Percentiles rank a stretch among this genome's conserved stretches.
phyloP scores from a whole-genome alignment of 2,113 vertebrate species.

The Panthera leo region DNA sequence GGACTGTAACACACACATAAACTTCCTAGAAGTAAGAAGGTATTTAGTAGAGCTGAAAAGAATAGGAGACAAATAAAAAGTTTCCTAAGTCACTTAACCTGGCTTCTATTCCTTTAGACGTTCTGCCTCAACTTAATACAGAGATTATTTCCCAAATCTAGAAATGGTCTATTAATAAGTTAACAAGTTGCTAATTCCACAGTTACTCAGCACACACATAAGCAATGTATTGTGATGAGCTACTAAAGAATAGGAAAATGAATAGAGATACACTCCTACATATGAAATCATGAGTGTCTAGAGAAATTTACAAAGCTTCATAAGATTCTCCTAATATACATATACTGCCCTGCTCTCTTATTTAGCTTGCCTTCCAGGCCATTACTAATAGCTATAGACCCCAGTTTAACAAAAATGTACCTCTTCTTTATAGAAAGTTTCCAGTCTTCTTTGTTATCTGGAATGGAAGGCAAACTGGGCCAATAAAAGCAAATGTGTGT shows the following conservation, averaged over 20 bases:
- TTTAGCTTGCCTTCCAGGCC: neutral
- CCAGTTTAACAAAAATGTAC: neutral
- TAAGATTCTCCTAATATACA: neutral
- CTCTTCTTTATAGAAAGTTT: neutral
- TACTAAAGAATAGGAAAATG: neutral
- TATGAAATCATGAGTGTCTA: neutral
- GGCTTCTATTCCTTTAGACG: neutral
- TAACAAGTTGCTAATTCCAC: neutral
- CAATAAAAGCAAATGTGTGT: neutral
- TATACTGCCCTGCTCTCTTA: neutral
- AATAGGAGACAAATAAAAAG: slow-evolving; percentile 7
- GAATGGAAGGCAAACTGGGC: neutral
- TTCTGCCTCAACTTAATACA: neutral
- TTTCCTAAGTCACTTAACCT: neutral
- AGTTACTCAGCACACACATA: neutral
- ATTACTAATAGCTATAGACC: neutral
- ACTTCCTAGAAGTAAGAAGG: slow-evolving; percentile 86
- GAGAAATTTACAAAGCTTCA: neutral
- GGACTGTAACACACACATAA: slow-evolving; percentile 92
- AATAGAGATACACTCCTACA: neutral
- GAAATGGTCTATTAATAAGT: neutral
- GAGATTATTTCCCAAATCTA: neutral
- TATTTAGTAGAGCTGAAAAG: slow-evolving; percentile 23
- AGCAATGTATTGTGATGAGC: neutral
- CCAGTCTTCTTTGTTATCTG: neutral